These are phyloP conservation scores for Chanos chanos DNA, from an alignment of 2,797 vertebrate species.

Conservation along the genomic window DNA sequence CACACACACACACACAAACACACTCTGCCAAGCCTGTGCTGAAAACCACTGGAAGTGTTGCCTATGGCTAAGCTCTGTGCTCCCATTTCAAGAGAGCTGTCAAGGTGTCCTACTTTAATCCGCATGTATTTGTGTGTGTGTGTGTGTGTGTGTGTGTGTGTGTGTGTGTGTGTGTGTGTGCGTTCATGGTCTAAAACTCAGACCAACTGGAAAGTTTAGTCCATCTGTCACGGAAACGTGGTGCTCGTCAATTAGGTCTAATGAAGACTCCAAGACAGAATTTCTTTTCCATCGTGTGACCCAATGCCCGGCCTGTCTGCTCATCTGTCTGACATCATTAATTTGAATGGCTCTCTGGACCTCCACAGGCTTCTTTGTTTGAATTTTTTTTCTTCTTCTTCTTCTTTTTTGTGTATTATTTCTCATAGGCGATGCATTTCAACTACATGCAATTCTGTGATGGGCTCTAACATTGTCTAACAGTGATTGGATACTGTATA, in stretches of 20 bases:
- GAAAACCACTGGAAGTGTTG: slow-evolving; percentile 6
- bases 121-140: background rate
- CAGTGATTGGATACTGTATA: too few relatives aligned
- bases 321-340: too few relatives aligned
- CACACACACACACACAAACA: background rate
- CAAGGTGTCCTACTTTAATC: slow-evolving; percentile 39
- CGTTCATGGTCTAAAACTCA: slow-evolving; percentile 29
- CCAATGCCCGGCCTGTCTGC: slow-evolving; percentile 8
- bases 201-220: slow-evolving; percentile 34
- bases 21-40: background rate
- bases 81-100: slow-evolving; percentile 8
- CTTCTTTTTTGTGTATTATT: too few relatives aligned
- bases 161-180: slow-evolving; percentile 37
- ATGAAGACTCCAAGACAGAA: slow-evolving; percentile 27
- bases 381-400: too few relatives aligned
- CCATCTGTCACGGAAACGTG: slow-evolving; percentile 37
- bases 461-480: too few relatives aligned
- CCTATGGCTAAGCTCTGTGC: slow-evolving; percentile 24
- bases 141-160: slow-evolving; percentile 32
- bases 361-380: too few relatives aligned
- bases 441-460: too few relatives aligned
- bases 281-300: slow-evolving; percentile 15
- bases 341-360: too few relatives aligned
- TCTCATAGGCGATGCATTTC: too few relatives aligned
- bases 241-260: slow-evolving; percentile 31